Conservation (phyloP, 2,888 invertebrate genomes). For the Cantharis flavilabris region DNA sequence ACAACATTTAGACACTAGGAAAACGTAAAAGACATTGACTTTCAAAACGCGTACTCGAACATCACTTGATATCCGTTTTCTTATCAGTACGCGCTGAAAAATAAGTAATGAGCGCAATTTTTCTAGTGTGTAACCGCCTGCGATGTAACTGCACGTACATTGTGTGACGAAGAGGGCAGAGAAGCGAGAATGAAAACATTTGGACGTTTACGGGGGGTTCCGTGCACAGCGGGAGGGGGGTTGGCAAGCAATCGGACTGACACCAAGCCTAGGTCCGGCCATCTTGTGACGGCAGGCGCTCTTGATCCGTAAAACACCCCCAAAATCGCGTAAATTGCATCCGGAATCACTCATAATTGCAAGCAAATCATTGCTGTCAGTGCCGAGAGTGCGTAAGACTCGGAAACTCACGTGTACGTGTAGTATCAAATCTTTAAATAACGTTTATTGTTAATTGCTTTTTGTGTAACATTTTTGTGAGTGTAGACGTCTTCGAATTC, state of each 20-base stretch:
- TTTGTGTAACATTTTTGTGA: slow-evolving; percentile 51
- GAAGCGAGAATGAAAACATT: slow-evolving; percentile 57
- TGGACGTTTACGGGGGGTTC: slow-evolving; percentile 56
- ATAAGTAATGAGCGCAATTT: slow-evolving; percentile 54
- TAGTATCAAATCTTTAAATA: slow-evolving; percentile 38
- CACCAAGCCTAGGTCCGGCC: slow-evolving; percentile 58
- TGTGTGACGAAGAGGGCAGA: slow-evolving; percentile 52
- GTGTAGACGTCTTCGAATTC: slow-evolving; percentile 41
- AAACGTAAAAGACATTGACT: slow-evolving; percentile 6
- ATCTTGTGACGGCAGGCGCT: slow-evolving; percentile 56
- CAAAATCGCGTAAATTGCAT: slow-evolving; percentile 43
- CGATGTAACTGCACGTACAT: slow-evolving; percentile 53
- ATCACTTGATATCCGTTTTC: slow-evolving; percentile 26
- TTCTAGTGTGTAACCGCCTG: slow-evolving; percentile 55
- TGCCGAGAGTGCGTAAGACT: slow-evolving; percentile 45
- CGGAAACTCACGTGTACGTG: slow-evolving; percentile 48
- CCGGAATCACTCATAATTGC: slow-evolving; percentile 42
- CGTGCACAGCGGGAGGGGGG: slow-evolving; percentile 54
- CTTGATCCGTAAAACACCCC: slow-evolving; percentile 52
- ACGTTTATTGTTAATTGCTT: slow-evolving; percentile 43
- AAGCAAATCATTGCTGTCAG: slow-evolving; percentile 39
- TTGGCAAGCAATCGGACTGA: slow-evolving; percentile 53
- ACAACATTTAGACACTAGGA: background rate
- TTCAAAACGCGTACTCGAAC: slow-evolving; percentile 18
- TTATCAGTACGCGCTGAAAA: slow-evolving; percentile 48